Evolutionary conservation across 2,888 invertebrate genomes (phyloP).

Genomic region (Ectobius pallidus): DNA sequence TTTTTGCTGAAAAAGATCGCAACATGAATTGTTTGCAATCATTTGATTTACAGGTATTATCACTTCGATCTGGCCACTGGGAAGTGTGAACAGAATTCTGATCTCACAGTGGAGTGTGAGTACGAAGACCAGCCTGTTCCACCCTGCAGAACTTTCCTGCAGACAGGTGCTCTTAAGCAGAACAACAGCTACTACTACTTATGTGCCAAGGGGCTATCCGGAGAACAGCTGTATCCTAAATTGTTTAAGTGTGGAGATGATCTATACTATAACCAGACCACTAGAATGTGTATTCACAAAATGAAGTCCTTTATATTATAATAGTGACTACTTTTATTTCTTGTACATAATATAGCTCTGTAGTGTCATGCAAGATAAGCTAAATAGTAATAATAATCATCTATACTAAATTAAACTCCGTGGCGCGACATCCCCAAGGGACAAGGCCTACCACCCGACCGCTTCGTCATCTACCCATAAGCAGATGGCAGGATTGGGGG

Average conservation of each 20-base stretch:
- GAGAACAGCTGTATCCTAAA: not conserved
- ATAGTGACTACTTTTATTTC: no score
- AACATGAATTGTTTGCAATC: no score
- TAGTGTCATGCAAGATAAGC: no score
- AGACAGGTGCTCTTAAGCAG: not conserved
- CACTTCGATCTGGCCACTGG: not conserved
- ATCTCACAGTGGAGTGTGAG: not conserved
- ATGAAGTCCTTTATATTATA: no score
- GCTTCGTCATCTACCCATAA: no score
- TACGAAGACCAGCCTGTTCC: not conserved
- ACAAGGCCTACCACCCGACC: no score
- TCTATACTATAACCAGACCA: not conserved
- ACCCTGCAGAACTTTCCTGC: not conserved
- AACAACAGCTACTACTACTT: constrained; percentile 1
- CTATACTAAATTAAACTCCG: no score
- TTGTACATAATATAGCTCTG: no score
- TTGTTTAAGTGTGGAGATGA: not conserved
- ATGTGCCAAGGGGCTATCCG: not conserved
- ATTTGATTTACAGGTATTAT: constrained; percentile 3
- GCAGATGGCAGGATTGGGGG: no score
- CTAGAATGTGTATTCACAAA: not conserved
- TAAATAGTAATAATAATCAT: no score
- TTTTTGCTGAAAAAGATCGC: no score
- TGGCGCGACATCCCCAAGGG: no score
- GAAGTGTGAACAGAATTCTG: not conserved